These are phyloP conservation scores for Phoronis australis DNA, from an alignment of 2,888 invertebrate species.

Conservation along the genomic window DNA sequence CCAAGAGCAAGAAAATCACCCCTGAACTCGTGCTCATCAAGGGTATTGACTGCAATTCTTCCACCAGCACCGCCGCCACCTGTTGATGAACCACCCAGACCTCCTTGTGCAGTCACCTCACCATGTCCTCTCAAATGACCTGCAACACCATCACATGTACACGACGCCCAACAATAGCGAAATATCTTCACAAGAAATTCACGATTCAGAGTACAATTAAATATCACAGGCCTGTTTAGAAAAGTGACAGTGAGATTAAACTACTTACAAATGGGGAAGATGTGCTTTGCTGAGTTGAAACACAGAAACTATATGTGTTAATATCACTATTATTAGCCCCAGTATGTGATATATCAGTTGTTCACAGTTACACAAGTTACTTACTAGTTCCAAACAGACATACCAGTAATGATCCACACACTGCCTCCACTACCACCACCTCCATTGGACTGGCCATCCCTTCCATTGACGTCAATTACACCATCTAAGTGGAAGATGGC, in stretches of 20 bases:
- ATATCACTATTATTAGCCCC: too few relatives aligned
- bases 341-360: too few relatives aligned
- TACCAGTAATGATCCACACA: constrained; percentile 27
- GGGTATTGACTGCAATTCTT: constrained; percentile 24
- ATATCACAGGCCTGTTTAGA: too few relatives aligned
- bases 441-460: constrained; percentile 12
- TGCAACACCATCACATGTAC: constrained; percentile 6
- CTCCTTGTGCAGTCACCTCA: constrained; percentile 23
- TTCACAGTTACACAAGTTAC: too few relatives aligned
- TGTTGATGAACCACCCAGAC: constrained; percentile 16
- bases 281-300: too few relatives aligned
- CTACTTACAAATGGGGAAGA: too few relatives aligned
- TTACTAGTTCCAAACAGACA: constrained; percentile 1
- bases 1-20: constrained; percentile 26
- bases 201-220: too few relatives aligned
- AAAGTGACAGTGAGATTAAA: too few relatives aligned
- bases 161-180: too few relatives aligned
- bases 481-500: constrained; percentile 28
- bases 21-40: constrained; percentile 22
- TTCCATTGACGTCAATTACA: constrained; percentile 23
- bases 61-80: constrained; percentile 33
- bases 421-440: constrained; percentile 30
- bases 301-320: too few relatives aligned
- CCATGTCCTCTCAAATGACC: constrained; percentile 31
- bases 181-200: too few relatives aligned